These are phyloP conservation scores for Gavialis gangeticus DNA, from an alignment of 2,113 vertebrate species.

Conservation along the genomic window DNA sequence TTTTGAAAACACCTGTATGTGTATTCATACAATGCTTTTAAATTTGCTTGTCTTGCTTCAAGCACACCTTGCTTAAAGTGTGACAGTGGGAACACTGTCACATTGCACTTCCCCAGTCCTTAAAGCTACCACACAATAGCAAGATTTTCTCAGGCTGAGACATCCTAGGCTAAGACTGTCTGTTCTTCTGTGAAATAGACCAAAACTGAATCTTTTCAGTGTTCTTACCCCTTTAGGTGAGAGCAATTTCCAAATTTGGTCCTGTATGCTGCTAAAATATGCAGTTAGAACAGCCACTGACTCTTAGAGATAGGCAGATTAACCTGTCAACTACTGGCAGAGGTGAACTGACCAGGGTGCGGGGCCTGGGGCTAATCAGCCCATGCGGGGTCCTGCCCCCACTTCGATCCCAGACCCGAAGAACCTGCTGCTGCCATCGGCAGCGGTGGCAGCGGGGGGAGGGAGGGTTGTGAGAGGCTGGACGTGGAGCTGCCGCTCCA, in stretches of 20 bases:
- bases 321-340: no score
- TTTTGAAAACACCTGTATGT: not conserved
- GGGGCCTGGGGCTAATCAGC: no score
- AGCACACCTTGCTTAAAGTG: not conserved
- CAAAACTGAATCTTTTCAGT: not conserved
- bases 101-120: not conserved
- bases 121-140: no score
- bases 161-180: not conserved
- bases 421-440: no score
- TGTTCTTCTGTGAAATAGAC: not conserved
- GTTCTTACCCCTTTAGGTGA: not conserved
- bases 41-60: not conserved
- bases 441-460: no score
- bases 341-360: no score
- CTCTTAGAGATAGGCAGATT: not conserved
- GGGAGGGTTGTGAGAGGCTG: no score
- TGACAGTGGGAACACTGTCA: not conserved
- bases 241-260: not conserved
- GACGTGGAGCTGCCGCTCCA: no score
- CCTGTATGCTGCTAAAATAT: not conserved
- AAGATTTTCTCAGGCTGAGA: no score
- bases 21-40: not conserved
- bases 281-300: not conserved
- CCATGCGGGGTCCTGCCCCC: no score
- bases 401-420: no score